Percentiles rank a stretch among this genome's conserved stretches.
Evolutionary conservation across 92 coral and sea anemone species (phyloP).

Genomic region (Siderastrea siderea): DNA sequence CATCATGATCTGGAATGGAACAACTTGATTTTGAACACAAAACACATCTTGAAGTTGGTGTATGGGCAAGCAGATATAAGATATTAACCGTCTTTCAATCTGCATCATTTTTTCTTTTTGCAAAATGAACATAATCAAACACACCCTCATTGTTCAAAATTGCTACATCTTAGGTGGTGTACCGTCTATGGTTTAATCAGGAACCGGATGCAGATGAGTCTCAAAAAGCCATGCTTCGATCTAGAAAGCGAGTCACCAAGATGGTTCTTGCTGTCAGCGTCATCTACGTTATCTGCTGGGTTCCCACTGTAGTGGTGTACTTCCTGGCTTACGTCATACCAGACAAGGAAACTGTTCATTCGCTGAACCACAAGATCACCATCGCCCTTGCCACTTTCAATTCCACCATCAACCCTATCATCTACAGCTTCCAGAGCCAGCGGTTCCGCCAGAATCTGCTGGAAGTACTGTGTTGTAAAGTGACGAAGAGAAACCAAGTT

Average conservation of each 20-base stretch:
- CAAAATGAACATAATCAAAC: too few species aligned
- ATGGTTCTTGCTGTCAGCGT: constrained; percentile 29
- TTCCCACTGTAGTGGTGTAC: constrained; percentile 12
- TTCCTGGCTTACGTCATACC: not conserved
- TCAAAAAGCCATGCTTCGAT: not conserved
- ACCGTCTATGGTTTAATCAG: not conserved
- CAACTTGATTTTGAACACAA: too few species aligned
- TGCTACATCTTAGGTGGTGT: not conserved
- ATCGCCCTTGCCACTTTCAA: not conserved
- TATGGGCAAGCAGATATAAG: too few species aligned
- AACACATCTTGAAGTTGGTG: too few species aligned
- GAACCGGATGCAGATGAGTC: not conserved
- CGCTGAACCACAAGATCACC: not conserved
- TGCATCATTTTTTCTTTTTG: too few species aligned
- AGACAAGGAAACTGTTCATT: not conserved
- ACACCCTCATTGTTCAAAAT: not conserved
- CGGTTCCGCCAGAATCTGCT: constrained; percentile 7
- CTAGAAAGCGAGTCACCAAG: constrained; percentile 23
- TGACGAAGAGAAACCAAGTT: not conserved
- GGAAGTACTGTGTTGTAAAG: not conserved
- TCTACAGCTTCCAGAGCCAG: constrained; percentile 13
- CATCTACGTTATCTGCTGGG: constrained; percentile 28
- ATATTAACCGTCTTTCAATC: too few species aligned
- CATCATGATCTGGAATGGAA: too few species aligned
- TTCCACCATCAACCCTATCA: constrained; percentile 9